Evolutionary conservation across 1,140 invertebrate genomes (phyloP), one percentile per base, ranked within the genome.

Genomic region (Neodiprion fabricii): DNA sequence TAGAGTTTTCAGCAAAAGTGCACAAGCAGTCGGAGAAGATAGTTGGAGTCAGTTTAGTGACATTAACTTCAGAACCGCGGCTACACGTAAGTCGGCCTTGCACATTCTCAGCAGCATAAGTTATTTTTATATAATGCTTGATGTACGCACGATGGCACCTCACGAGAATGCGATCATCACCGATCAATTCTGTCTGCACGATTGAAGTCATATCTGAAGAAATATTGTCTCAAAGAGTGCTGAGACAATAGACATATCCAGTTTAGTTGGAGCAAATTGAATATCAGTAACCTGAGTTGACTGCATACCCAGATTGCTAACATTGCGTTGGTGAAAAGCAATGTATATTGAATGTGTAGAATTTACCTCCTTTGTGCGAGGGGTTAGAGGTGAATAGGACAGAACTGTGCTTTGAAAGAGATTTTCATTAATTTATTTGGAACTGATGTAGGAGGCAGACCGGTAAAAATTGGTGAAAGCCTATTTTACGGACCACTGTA

Each of bases 11-110:
- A 89, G 93, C 74, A 91, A 88, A 75, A 88, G 85, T 77, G 90
- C 91, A 8, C 75, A 83, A 9, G 85, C 86, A 9, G 83, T 80
- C 61, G 89, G 89, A 17, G 85, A 90, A 40, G 82, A 90, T 21
- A 91, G 90, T 81, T 94, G 93, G 92, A 93, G 93, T 49, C 81
- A 92, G 66, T 91, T 90, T 75, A 89, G 89, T 53, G 89, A 86
- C 21, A 79, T 90, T 50, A 89, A 90, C 1, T 89, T 93, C 72
- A 87, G 89, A 76, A 94, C 93, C 9, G 81, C 83, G 23, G 88
- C 92, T 74, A 90, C 89, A 84, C 85, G 89, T 91, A 84, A 87
- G 85, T 85, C 67, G 53, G 61, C 72, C 9, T 76, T 67, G 66
- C 12, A 65, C 10, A 40, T 47, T 47, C 23, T 7, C 47, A 50